Evolutionary conservation across 2,113 vertebrate genomes (phyloP).

Genomic region (Anoplopoma fimbria): DNA sequence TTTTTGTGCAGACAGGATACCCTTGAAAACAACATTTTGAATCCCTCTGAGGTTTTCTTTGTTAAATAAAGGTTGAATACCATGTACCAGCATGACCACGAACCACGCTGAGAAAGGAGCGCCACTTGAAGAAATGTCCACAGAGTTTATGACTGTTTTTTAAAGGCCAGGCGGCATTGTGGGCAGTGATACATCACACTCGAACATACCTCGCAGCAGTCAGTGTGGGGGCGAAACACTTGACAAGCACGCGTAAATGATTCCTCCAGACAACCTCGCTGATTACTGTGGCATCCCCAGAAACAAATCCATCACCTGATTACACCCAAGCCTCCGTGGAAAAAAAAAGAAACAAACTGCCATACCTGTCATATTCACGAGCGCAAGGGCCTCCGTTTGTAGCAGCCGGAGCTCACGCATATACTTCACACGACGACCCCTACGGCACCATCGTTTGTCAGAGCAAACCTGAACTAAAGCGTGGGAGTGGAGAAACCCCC

Average conservation of each 20-base stretch:
- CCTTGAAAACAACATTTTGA: constrained; percentile 21
- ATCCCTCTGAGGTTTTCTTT: constrained; percentile 27
- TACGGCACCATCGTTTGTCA: constrained; percentile 67
- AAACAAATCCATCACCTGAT: constrained; percentile 77
- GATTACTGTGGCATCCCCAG: constrained; percentile 57
- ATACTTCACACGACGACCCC: constrained; percentile 47
- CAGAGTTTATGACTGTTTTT: constrained; percentile 53
- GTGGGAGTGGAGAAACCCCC: constrained; percentile 22
- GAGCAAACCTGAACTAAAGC: constrained; percentile 54
- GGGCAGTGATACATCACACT: constrained; percentile 58
- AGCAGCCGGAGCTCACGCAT: constrained; percentile 19
- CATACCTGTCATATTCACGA: constrained; percentile 66
- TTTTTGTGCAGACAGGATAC: neutral
- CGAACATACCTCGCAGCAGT: constrained; percentile 13
- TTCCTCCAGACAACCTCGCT: constrained; percentile 32
- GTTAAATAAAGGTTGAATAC: constrained; percentile 40
- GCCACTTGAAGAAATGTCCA: constrained; percentile 16
- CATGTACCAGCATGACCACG: constrained; percentile 24
- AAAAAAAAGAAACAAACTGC: constrained; percentile 60
- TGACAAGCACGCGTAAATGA: constrained; percentile 63
- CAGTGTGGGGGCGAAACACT: constrained; percentile 42
- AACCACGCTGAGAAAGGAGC: constrained; percentile 26
- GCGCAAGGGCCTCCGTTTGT: constrained; percentile 27
- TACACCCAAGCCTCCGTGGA: constrained; percentile 36
- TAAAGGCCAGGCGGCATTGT: constrained; percentile 43